phyloP scores from a whole-genome alignment of 2,888 invertebrate species.

The Drosophila diplacantha region DNA sequence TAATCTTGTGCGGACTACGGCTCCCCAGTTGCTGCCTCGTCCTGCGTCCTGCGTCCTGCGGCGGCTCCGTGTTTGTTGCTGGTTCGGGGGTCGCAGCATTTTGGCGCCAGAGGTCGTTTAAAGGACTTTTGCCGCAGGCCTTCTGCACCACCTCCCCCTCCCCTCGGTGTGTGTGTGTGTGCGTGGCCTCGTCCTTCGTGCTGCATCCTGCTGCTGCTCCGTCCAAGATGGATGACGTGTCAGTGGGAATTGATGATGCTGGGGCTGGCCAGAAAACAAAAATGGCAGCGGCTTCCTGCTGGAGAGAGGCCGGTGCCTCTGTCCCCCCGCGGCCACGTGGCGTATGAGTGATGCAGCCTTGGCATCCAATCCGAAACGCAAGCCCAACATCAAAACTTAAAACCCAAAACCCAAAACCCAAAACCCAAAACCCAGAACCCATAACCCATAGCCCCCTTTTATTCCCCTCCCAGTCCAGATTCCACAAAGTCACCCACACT shows the following conservation, averaged over 20 bases:
- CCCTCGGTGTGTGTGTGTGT: slow-evolving; percentile 14
- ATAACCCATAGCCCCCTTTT: not conserved
- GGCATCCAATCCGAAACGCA: slow-evolving; percentile 21
- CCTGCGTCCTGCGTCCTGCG: slow-evolving; percentile 13
- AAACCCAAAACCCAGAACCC: too few relatives aligned
- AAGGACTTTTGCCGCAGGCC: slow-evolving; percentile 72
- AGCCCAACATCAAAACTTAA: not conserved
- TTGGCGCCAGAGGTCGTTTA: slow-evolving; percentile 74
- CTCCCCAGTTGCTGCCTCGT: slow-evolving; percentile 62
- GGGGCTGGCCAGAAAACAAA: slow-evolving; percentile 51
- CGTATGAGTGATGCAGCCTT: slow-evolving; percentile 59
- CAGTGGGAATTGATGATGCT: slow-evolving; percentile 76
- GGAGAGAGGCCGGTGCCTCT: not conserved
- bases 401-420: too few relatives aligned
- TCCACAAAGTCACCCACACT: slow-evolving; percentile 21
- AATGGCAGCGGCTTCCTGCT: slow-evolving; percentile 56
- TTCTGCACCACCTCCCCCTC: slow-evolving; percentile 30
- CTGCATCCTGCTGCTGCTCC: slow-evolving; percentile 11
- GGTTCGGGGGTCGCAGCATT: slow-evolving; percentile 62
- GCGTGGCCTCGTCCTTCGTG: slow-evolving; percentile 19
- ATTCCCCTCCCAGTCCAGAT: not conserved
- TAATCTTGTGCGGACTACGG: slow-evolving; percentile 73
- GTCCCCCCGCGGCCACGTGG: slow-evolving; percentile 31
- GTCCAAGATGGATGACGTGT: slow-evolving; percentile 73
- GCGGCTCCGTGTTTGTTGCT: slow-evolving; percentile 47